Evolutionary conservation across 2,113 vertebrate genomes (phyloP).

Genomic region (Pelecanoides urinatrix): DNA sequence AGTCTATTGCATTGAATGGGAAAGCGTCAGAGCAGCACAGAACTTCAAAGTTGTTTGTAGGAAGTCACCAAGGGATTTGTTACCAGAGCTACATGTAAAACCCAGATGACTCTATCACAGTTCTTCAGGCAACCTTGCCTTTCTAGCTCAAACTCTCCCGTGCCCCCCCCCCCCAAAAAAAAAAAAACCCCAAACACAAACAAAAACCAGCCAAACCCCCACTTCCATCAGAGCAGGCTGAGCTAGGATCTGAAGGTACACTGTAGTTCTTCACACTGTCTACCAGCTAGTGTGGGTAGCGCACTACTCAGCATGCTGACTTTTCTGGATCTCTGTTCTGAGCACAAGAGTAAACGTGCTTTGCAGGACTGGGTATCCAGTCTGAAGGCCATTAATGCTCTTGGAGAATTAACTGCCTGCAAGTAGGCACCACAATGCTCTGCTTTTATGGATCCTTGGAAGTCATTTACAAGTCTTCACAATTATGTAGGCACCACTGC

Average conservation of each 20-base stretch:
- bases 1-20: neutral
- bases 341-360: neutral
- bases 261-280: neutral
- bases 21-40: neutral
- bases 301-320: neutral
- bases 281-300: neutral
- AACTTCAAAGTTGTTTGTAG: neutral
- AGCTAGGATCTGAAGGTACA: neutral
- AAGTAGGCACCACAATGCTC: neutral
- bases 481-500: neutral
- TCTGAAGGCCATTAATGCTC: neutral
- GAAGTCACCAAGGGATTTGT: neutral
- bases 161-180: fast-evolving
- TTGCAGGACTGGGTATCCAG: neutral
- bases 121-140: neutral
- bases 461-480: neutral
- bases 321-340: neutral
- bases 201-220: neutral
- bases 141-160: neutral
- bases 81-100: neutral
- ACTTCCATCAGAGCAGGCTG: neutral
- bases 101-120: neutral
- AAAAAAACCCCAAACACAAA: neutral
- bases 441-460: neutral
- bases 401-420: neutral